Percentiles rank a stretch among this genome's conserved stretches.
phyloP scores from a whole-genome alignment of 1,140 invertebrate species.

The fruit fly (Drosophila melanogaster) region Release_6_plus_ISO1_MT NT_037436.4:17248501-17249000 shows the following conservation, averaged over 20 bases:
- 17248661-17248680: slow-evolving; percentile 34
- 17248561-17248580: slow-evolving; percentile 6
- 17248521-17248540: background rate
- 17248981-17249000: slow-evolving; percentile 46
- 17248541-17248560: background rate
- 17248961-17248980: slow-evolving; percentile 78
- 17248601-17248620: background rate
- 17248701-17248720: slow-evolving; percentile 59
- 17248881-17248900: slow-evolving; percentile 62
- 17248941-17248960: slow-evolving; percentile 48
- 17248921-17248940: too few relatives aligned
- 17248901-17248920: slow-evolving; percentile 43
- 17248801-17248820: slow-evolving; percentile 73
- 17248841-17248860: slow-evolving; percentile 76
- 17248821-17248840: slow-evolving; percentile 83
- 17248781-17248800: slow-evolving; percentile 64
- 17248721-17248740: slow-evolving; percentile 61
- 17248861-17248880: slow-evolving; percentile 26
- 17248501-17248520: background rate
- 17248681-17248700: slow-evolving; percentile 40
- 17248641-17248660: slow-evolving; percentile 22
- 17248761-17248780: slow-evolving; percentile 62
- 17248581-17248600: background rate
- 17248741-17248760: slow-evolving; percentile 23
- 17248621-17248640: slow-evolving; percentile 22